phyloP scores from a whole-genome alignment of 2,113 vertebrate genomes.

The Agelaius tricolor region DNA sequence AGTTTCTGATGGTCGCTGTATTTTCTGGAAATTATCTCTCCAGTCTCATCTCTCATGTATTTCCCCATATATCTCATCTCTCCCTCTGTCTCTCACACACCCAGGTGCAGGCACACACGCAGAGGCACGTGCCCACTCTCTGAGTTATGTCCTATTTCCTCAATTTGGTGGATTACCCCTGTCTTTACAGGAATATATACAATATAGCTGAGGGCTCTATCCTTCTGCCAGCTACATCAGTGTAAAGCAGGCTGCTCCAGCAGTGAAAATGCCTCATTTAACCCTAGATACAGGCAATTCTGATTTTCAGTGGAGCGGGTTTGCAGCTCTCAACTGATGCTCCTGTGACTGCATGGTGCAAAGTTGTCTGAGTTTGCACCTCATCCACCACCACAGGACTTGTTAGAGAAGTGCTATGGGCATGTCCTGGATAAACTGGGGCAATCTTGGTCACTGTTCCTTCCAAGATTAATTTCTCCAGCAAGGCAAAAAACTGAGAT shows the following conservation, averaged over 20 bases:
- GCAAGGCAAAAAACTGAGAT: neutral
- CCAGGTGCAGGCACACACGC: neutral
- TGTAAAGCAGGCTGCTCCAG: neutral
- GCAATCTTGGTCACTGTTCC: neutral
- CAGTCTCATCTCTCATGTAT: neutral
- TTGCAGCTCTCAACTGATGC: neutral
- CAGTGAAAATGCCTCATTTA: neutral
- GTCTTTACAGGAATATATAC: neutral
- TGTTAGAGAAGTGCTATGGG: neutral
- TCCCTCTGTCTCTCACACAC: neutral
- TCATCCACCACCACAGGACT: neutral
- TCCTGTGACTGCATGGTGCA: neutral
- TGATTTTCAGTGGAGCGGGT: neutral
- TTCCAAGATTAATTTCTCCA: neutral
- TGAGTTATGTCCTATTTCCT: neutral
- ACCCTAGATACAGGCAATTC: neutral
- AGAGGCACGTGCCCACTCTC: neutral
- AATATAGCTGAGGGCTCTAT: neutral
- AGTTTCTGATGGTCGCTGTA: neutral
- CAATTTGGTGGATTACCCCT: neutral
- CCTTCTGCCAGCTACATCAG: neutral
- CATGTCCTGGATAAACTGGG: neutral
- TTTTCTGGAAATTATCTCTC: conserved; percentile 30
- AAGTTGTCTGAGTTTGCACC: neutral
- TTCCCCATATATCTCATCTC: conserved; percentile 15